These are phyloP conservation scores for Anguilla anguilla DNA, from an alignment of 2,797 vertebrate species.

Conservation along the genomic window DNA sequence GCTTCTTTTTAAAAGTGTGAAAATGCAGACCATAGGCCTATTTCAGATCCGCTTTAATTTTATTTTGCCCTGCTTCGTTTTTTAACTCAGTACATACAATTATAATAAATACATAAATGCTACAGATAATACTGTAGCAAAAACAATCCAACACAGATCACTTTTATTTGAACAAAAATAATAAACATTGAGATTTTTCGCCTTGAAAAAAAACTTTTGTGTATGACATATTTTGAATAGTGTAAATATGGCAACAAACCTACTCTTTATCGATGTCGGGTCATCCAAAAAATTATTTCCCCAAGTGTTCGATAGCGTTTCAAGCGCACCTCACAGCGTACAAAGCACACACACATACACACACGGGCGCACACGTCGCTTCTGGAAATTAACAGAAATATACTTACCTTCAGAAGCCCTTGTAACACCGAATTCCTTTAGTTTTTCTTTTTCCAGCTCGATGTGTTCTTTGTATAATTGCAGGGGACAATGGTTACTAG, in stretches of 20 bases:
- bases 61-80: neutral
- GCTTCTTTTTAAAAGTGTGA: neutral
- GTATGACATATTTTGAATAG: neutral
- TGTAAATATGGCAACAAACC: neutral
- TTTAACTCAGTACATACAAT: neutral
- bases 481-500: constrained; percentile 83
- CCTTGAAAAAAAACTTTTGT: neutral
- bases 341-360: neutral
- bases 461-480: constrained; percentile 91
- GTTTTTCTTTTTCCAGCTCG: constrained; percentile 89
- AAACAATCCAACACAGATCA: neutral
- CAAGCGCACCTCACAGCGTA: neutral
- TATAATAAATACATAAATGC: neutral
- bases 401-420: constrained; percentile 85
- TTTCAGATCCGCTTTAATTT: neutral
- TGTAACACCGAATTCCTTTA: constrained; percentile 87
- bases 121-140: neutral
- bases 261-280: neutral
- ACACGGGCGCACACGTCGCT: neutral
- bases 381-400: neutral
- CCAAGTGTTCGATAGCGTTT: neutral
- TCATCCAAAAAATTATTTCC: neutral
- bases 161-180: neutral
- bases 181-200: neutral
- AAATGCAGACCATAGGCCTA: neutral